These are phyloP conservation scores for Gonioctena quinquepunctata DNA, from an alignment of 1,140 invertebrate species.

Conservation along the genomic window DNA sequence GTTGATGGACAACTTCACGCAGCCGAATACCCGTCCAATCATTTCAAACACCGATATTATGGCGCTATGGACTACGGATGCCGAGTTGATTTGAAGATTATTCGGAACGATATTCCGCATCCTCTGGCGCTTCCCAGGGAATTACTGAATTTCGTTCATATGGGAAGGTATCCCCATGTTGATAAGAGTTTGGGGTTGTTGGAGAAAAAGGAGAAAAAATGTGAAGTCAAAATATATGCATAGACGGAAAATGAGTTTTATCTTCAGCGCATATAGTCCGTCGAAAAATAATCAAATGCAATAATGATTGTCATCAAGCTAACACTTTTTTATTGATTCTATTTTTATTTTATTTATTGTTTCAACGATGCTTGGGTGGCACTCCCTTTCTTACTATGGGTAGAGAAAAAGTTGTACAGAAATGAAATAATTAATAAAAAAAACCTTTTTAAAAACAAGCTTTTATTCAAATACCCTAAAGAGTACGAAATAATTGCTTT, in stretches of 20 bases:
- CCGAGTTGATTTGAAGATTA: slow-evolving; percentile 44
- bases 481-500: too few species aligned
- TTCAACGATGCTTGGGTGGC: too few species aligned
- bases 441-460: too few species aligned
- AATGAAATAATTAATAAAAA: too few species aligned
- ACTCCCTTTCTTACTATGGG: too few species aligned
- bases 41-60: slow-evolving; percentile 46
- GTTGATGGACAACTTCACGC: slow-evolving; percentile 58
- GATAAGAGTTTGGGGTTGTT: slow-evolving; percentile 21
- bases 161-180: slow-evolving; percentile 35
- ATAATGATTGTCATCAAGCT: too few species aligned
- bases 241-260: neutral
- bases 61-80: slow-evolving; percentile 39
- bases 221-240: neutral
- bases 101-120: slow-evolving; percentile 35
- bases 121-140: slow-evolving; percentile 27
- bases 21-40: slow-evolving; percentile 57
- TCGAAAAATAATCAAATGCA: too few species aligned
- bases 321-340: too few species aligned
- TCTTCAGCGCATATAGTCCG: too few species aligned
- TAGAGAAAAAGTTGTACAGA: too few species aligned
- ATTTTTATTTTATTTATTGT: too few species aligned
- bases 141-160: slow-evolving; percentile 35
- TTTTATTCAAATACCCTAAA: too few species aligned
- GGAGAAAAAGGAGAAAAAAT: neutral